These are phyloP conservation scores for Ctenopoma kingsleyae DNA, from an alignment of 2,797 vertebrate genomes.

Conservation along the genomic window DNA sequence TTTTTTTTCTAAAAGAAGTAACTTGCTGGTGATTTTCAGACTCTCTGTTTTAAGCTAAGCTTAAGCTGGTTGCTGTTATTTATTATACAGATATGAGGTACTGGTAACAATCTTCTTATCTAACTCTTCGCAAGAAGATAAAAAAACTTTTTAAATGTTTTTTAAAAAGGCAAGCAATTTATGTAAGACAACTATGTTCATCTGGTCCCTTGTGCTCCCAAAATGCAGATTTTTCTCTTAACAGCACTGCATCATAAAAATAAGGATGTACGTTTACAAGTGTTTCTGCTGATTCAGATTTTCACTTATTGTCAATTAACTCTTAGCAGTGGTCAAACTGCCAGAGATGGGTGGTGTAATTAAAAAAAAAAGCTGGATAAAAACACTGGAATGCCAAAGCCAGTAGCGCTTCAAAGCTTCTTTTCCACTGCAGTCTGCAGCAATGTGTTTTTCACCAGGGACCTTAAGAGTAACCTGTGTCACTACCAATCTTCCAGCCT, in stretches of 20 bases:
- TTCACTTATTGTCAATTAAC: conserved; percentile 22
- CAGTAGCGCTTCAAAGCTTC: conserved; percentile 79
- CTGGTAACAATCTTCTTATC: neutral
- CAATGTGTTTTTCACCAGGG: conserved; percentile 85
- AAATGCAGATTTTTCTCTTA: neutral
- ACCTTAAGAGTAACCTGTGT: conserved; percentile 92
- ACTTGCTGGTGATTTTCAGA: too few relatives aligned
- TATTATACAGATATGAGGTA: neutral
- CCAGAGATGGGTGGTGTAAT: conserved; percentile 25
- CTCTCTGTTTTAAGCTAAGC: too few relatives aligned
- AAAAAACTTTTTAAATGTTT: neutral
- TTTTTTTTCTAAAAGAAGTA: neutral
- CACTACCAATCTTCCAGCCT: conserved; percentile 89
- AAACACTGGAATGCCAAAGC: conserved; percentile 36
- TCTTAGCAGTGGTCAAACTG: conserved; percentile 36
- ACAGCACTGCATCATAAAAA: neutral
- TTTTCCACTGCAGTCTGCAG: conserved; percentile 68
- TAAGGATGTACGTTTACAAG: neutral
- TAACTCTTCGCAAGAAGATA: neutral
- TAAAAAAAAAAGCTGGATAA: conserved; percentile 19
- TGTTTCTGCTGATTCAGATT: conserved; percentile 12
- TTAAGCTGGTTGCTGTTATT: neutral
- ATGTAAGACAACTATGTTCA: neutral
- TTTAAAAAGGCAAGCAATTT: neutral
- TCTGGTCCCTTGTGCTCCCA: neutral